Evolutionary conservation across 2,888 invertebrate genomes (phyloP), one percentile per base, ranked within the genome.

Genomic region (Tipula lateralis): DNA sequence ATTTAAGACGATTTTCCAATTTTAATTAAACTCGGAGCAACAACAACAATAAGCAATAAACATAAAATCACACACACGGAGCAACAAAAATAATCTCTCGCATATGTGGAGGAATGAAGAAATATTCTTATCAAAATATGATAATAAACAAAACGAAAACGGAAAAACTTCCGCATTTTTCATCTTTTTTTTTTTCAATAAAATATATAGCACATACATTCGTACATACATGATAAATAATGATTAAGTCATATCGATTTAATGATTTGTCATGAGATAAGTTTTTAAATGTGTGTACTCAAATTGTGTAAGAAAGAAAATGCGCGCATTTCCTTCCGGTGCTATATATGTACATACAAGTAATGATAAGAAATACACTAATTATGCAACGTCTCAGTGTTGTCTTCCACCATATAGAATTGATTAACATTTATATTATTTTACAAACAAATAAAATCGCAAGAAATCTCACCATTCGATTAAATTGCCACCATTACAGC

Each of bases 81-180:
- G 16, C 44, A 44, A 44, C 16, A 44, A 44, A 44, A 44, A 44
- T 44, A 66, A 66, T 66, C 66, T 66, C 3, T 24, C 24, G 24
- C 24, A 66, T 66, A 66, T 66, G 66, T 12, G 66, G 24, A 24
- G 66, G 66, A 66, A 66, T 66, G 66, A 66, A 9, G 24, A 66
- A 66, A 66, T 66, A 24, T 66, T 24, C 66, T 66, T 66, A 66
- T 66, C 66, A 66, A 66, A 66, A 66, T 66, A 66, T 66, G 66
- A 66, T 66, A 66, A n/a, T n/a, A n/a, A n/a, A 66, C 66, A 66
- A 66, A 66, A 50, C 6, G 12, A 50, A 66, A 66, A 66, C 24
- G 24, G 24, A 66, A 66, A 66, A 66, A 24, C 66, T 66, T 66
- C 66, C 66, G 66, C 66, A 66, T 66, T 66, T 66, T 66, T 66